Conservation (phyloP, 2,797 vertebrate genomes). For the Hyperoplus lanceolatus region DNA sequence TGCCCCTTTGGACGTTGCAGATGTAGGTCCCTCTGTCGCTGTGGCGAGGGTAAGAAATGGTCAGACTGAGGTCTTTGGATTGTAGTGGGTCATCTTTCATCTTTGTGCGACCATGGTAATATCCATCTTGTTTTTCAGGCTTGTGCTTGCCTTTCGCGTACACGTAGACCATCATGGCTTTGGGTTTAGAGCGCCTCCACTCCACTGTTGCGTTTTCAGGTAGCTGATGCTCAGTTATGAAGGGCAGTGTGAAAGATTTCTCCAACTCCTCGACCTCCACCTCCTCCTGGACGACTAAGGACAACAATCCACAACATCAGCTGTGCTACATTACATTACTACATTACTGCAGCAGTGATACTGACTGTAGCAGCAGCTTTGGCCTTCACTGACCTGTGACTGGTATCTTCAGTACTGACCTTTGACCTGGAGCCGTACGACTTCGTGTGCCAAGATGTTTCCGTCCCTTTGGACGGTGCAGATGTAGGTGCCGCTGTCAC, state of each 20-base stretch:
- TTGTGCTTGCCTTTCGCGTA: neutral
- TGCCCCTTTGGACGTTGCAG: neutral
- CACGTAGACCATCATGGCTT: neutral
- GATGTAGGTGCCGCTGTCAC: neutral
- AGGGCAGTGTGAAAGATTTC: neutral
- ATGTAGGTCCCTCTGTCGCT: neutral
- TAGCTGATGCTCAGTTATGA: neutral
- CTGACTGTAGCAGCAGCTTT: too few species aligned
- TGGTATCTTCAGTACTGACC: too few species aligned
- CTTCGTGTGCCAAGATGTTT: neutral
- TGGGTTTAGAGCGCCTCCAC: neutral
- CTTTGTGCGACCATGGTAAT: neutral
- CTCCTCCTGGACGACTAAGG: neutral
- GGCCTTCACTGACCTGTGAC: neutral
- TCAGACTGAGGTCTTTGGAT: slow-evolving; percentile 3
- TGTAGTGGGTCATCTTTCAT: neutral
- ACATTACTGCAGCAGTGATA: too few species aligned
- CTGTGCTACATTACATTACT: too few species aligned
- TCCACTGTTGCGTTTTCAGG: neutral
- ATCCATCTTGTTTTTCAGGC: neutral
- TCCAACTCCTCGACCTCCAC: neutral
- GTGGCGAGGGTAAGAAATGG: too few species aligned
- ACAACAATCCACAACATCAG: neutral
- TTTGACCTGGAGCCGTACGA: neutral
- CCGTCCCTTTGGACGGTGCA: neutral